phyloP scores from a whole-genome alignment of 2,888 invertebrate species.

The Cheilosia vulpina region DNA sequence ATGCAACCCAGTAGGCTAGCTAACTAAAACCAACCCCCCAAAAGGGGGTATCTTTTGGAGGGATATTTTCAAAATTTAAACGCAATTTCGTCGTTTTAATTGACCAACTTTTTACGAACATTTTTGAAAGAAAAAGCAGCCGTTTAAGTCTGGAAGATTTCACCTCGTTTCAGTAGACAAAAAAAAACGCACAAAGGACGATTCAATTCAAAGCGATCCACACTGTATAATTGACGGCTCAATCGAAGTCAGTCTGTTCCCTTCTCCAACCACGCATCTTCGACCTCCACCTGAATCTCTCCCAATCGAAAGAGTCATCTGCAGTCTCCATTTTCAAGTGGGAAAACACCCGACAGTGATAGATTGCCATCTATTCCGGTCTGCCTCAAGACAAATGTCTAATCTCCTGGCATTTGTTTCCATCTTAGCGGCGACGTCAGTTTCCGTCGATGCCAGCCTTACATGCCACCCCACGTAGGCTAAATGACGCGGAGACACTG shows the following conservation, averaged over 20 bases:
- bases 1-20: too few relatives aligned
- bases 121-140: too few relatives aligned
- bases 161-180: too few relatives aligned
- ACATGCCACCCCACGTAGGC: conserved; percentile 30
- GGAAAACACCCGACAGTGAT: conserved; percentile 60
- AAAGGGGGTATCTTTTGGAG: too few relatives aligned
- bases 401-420: conserved; percentile 63
- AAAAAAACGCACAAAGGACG: too few relatives aligned
- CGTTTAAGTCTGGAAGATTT: too few relatives aligned
- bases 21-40: too few relatives aligned
- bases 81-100: too few relatives aligned
- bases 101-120: too few relatives aligned
- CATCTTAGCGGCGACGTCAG: conserved; percentile 44
- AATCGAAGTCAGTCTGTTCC: not conserved
- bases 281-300: conserved; percentile 29
- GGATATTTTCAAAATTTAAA: too few relatives aligned
- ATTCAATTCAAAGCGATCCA: too few relatives aligned
- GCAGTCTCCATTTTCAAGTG: conserved; percentile 34
- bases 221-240: too few relatives aligned
- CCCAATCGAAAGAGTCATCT: conserved; percentile 34
- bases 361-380: conserved; percentile 69
- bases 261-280: conserved; percentile 23
- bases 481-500: conserved; percentile 36
- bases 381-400: conserved; percentile 68
- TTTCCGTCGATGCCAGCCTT: conserved; percentile 47